Percentiles rank a stretch among this genome's conserved stretches.
These are phyloP conservation scores for Artemia franciscana DNA, from an alignment of 1,140 invertebrate species.

Conservation along the genomic window DNA sequence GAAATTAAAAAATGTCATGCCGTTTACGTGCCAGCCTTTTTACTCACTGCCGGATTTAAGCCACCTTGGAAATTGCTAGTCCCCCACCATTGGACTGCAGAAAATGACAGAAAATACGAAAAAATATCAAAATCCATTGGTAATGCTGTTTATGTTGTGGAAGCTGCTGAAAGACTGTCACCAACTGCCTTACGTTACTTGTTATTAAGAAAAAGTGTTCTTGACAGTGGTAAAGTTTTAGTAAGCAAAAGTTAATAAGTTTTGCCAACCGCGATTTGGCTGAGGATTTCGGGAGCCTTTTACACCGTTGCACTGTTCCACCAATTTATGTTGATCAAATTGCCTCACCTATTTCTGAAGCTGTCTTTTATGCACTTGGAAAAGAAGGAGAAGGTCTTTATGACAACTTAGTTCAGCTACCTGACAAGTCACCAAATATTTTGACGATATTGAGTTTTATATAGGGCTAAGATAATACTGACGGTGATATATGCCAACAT, in stretches of 20 bases:
- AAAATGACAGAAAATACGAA: too few species aligned
- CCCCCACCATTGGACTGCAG: constrained; percentile 88
- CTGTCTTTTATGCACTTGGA: constrained; percentile 23
- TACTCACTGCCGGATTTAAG: constrained; percentile 60
- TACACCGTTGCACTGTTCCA: constrained; percentile 48
- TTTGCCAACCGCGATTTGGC: constrained; percentile 75
- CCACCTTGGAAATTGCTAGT: constrained; percentile 54
- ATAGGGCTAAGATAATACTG: constrained; percentile 45
- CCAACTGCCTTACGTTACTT: constrained; percentile 69
- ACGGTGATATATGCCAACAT: constrained; percentile 50
- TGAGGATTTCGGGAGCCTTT: constrained; percentile 73
- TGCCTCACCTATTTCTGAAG: constrained; percentile 34
- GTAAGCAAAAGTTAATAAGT: constrained; percentile 42
- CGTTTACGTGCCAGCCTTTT: constrained; percentile 97
- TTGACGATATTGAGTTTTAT: constrained; percentile 55
- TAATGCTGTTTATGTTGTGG: constrained; percentile 64
- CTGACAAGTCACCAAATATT: constrained; percentile 32
- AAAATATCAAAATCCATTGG: constrained; percentile 96
- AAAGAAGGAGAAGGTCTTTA: constrained; percentile 29
- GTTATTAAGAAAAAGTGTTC: constrained; percentile 63
- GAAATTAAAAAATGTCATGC: constrained; percentile 98
- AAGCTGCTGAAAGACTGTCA: constrained; percentile 24
- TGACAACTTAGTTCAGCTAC: constrained; percentile 27
- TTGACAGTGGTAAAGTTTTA: constrained; percentile 71
- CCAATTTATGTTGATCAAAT: constrained; percentile 49